Conservation (phyloP, 2,113 vertebrate species). For the Montifringilla adamsi region DNA sequence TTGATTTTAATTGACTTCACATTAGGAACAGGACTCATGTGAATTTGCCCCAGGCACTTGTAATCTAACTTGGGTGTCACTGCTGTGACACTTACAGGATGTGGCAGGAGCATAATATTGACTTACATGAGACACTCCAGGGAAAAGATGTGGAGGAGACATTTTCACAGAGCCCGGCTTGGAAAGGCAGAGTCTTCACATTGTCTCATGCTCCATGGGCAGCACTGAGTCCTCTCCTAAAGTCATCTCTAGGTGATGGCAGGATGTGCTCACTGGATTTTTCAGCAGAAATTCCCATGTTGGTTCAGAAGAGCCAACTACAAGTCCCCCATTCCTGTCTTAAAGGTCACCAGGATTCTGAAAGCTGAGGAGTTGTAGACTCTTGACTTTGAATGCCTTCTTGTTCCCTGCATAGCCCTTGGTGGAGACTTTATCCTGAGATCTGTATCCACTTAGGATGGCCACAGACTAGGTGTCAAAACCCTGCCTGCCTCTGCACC, state of each 20-base stretch:
- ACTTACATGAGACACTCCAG: not conserved
- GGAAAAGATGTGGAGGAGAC: not conserved
- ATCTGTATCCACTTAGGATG: not conserved
- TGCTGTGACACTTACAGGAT: not conserved
- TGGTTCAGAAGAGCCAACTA: not conserved
- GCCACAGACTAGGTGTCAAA: not conserved
- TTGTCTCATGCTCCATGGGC: not conserved
- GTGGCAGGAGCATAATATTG: not conserved
- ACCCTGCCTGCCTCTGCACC: not conserved
- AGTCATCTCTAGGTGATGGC: not conserved
- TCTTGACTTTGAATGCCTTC: not conserved
- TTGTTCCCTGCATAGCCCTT: not conserved
- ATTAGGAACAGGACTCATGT: not conserved
- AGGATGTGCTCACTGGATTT: not conserved
- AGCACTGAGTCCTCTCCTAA: not conserved
- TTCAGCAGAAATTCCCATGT: not conserved
- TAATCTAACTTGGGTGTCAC: not conserved
- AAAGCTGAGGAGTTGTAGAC: not conserved
- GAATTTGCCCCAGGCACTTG: not conserved
- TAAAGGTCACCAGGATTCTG: not conserved
- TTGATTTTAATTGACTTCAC: conserved; percentile 42
- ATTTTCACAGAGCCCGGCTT: rapidly evolving
- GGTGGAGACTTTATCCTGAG: not conserved
- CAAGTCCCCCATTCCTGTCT: not conserved
- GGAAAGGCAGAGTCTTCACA: not conserved